Conservation (phyloP, 2,888 invertebrate genomes). For the Osedax frankpressi region DNA sequence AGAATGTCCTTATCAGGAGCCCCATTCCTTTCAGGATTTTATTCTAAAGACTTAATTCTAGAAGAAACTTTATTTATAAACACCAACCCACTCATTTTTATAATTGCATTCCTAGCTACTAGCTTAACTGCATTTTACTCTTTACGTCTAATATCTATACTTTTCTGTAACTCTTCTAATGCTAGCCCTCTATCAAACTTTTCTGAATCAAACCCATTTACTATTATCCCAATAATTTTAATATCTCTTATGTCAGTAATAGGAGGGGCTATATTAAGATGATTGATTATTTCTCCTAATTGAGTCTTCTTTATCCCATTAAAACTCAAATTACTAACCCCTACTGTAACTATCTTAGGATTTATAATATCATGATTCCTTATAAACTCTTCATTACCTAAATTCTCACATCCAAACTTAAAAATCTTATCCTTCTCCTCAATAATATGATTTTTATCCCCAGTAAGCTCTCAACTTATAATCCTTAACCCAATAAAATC, state of each 20-base stretch:
- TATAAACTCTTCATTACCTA: neutral
- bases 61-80: slow-evolving; percentile 24
- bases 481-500: neutral
- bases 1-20: slow-evolving; percentile 30
- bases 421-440: slow-evolving; percentile 3
- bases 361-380: slow-evolving; percentile 5
- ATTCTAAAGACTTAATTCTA: slow-evolving; percentile 36
- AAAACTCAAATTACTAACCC: slow-evolving; percentile 18
- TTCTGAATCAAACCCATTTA: slow-evolving; percentile 11
- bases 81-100: slow-evolving; percentile 16
- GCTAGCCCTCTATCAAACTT: slow-evolving; percentile 3
- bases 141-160: slow-evolving; percentile 22
- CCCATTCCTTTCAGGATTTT: slow-evolving; percentile 36
- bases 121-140: slow-evolving; percentile 25
- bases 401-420: neutral
- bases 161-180: slow-evolving; percentile 19
- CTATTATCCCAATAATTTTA: slow-evolving; percentile 20
- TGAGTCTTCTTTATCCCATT: slow-evolving; percentile 11
- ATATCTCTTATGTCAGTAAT: slow-evolving; percentile 20
- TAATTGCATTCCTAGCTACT: slow-evolving; percentile 23
- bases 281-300: slow-evolving; percentile 15
- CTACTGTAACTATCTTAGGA: slow-evolving; percentile 18
- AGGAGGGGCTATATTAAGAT: slow-evolving; percentile 20
- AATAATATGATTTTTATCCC: slow-evolving; percentile 25
- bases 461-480: slow-evolving; percentile 21